phyloP scores from a whole-genome alignment of 2,888 invertebrate genomes.

The Cataglyphis cursor region DNA sequence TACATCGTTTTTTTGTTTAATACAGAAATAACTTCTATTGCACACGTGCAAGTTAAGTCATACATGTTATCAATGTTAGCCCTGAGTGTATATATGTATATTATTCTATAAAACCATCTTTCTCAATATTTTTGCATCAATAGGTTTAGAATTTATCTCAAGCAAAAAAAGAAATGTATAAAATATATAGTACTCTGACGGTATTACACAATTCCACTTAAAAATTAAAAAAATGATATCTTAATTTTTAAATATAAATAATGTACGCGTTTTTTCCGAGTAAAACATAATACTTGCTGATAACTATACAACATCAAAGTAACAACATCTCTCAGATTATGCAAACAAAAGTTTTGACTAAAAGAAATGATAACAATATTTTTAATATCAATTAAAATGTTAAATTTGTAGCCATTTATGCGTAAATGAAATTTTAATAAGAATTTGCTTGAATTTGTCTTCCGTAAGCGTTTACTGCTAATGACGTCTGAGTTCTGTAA shows the following conservation, averaged over 20 bases:
- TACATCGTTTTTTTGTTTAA: conserved; percentile 6
- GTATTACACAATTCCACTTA: not conserved
- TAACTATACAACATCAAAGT: not conserved
- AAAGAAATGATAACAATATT: conserved; percentile 12
- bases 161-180: not conserved
- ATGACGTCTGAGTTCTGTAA: conserved; percentile 59
- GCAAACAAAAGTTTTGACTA: not conserved
- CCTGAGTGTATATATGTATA: not conserved
- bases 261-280: not conserved
- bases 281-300: not conserved
- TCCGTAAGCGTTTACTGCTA: conserved; percentile 58
- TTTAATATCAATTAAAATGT: not conserved
- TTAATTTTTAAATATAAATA: not conserved
- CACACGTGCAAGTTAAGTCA: not conserved
- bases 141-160: not conserved
- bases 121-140: not conserved
- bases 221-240: not conserved
- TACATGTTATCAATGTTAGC: not conserved
- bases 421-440: conserved; percentile 38
- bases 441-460: conserved; percentile 27
- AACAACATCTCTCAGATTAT: not conserved
- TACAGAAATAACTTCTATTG: conserved; percentile 12
- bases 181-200: not conserved
- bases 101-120: not conserved
- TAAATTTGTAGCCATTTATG: not conserved